These are phyloP conservation scores for Oreochromis grahami DNA, from an alignment of 2,797 vertebrate genomes.

Conservation along the genomic window DNA sequence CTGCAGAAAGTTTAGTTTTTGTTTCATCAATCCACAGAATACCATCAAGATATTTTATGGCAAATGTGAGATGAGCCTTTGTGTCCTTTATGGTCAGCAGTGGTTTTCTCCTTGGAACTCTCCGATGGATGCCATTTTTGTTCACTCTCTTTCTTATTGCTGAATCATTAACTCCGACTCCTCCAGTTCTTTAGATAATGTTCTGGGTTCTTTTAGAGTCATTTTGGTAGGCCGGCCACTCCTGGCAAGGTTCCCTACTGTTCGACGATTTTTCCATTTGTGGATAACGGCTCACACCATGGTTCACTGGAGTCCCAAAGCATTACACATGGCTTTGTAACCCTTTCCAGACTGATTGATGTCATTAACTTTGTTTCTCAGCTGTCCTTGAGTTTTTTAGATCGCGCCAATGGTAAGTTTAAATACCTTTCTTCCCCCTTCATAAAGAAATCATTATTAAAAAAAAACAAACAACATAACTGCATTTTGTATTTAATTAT, in stretches of 20 bases:
- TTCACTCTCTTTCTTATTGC: not conserved
- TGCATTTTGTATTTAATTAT: not conserved
- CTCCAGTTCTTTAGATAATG: not conserved
- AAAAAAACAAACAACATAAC: not conserved
- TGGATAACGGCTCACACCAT: not conserved
- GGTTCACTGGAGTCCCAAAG: not conserved
- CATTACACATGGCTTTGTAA: not conserved
- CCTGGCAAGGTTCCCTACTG: not conserved
- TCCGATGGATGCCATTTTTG: not conserved
- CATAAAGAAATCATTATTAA: not conserved
- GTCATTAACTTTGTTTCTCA: not conserved
- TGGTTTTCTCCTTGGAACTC: not conserved
- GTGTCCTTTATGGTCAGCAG: not conserved
- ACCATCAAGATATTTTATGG: not conserved
- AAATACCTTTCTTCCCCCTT: not conserved
- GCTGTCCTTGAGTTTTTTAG: not conserved
- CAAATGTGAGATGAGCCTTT: not conserved
- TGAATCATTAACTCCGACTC: not conserved
- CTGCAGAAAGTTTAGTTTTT: not conserved
- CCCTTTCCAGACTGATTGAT: not conserved
- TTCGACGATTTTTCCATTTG: not conserved
- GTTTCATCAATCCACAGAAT: not conserved
- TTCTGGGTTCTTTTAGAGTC: not conserved
- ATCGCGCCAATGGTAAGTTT: not conserved
- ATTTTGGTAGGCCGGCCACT: not conserved